Conservation (phyloP, 1,140 invertebrate genomes). For the Eriosoma lanigerum region DNA sequence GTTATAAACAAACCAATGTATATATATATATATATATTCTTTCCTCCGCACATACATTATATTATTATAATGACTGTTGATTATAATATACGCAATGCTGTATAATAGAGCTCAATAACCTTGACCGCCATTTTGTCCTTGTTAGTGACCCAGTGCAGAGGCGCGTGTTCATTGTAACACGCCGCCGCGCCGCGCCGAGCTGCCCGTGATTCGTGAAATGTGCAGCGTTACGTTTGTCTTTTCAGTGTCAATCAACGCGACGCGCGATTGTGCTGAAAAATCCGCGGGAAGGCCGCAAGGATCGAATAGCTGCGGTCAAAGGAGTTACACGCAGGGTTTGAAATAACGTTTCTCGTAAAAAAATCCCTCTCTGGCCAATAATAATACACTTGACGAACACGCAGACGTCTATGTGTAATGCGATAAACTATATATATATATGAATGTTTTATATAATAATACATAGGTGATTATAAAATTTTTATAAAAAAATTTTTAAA, state of each 20-base stretch:
- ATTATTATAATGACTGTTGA: constrained; percentile 23
- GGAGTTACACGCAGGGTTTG: background rate
- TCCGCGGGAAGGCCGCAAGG: background rate
- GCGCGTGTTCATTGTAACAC: constrained; percentile 20
- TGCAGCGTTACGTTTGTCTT: background rate
- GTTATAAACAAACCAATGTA: too few relatives aligned
- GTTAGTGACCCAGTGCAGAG: constrained; percentile 45
- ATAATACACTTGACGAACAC: background rate
- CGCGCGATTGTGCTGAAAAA: too few relatives aligned
- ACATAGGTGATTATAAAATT: too few relatives aligned
- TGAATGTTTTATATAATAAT: too few relatives aligned
- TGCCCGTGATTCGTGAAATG: background rate
- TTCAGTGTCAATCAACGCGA: background rate
- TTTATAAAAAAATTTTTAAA: too few relatives aligned
- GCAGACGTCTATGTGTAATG: background rate
- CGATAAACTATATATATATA: too few relatives aligned
- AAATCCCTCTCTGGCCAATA: background rate
- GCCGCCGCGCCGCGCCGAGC: too few relatives aligned
- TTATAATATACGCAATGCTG: constrained; percentile 32
- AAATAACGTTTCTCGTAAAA: background rate
- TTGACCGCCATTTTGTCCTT: constrained; percentile 49
- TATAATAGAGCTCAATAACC: constrained; percentile 4
- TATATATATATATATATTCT: too few relatives aligned
- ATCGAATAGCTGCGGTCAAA: background rate
- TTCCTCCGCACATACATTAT: too few relatives aligned